Base-by-base conservation (phyloP, 2,113 vertebrate species). In the Edolisoma coerulescens region DNA sequence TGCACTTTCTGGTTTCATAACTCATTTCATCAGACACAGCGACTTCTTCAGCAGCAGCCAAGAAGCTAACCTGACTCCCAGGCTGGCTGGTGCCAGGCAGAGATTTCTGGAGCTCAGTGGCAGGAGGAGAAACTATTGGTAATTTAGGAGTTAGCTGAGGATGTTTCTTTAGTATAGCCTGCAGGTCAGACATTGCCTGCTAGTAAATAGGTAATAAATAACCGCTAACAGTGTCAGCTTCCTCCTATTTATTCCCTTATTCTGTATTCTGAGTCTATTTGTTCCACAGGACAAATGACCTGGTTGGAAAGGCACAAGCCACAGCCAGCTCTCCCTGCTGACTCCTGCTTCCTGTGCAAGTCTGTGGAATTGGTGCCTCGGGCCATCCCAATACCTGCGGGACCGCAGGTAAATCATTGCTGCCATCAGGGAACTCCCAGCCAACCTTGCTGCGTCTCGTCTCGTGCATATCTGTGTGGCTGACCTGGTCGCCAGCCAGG, bases 161-260 rank as follows among this genome's bases (percentile, higher is more conserved):
- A 52, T 56, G 30, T 70, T 91, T 86, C 76, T 64, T 71, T 54
- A 78, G 37, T 32, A 30, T 20, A 67, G 79, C 60, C 92, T 79
- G 83, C 60, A 82, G 79, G 49, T 64, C 69, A 93, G 57, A 54
- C 64, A 35, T 89, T 77, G 33, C 56, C 71, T 78, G 68, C 60
- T 56, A 78, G 50, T 84, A 93, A 92, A 93, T 64, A 92, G n/a
- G 60, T 71, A 81, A 87, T 94, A 95, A 93, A 95, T 56, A 96
- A 84, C 50, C 14, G 71, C 47, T 84, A 93, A 49, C 44, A 32
- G 18, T 15, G 52, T 78, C 76, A 49, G n/a, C 71, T 94, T 90
- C 52, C 41, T 86, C 41, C 57, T 92, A n/a, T 71, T 84, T 84
- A 37, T 90, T 87, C 47, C 67, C 45, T 88, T n/a, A 47, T 23